Evolutionary conservation across 2,113 vertebrate species (phyloP).

Genomic region (Scalopus aquaticus): DNA sequence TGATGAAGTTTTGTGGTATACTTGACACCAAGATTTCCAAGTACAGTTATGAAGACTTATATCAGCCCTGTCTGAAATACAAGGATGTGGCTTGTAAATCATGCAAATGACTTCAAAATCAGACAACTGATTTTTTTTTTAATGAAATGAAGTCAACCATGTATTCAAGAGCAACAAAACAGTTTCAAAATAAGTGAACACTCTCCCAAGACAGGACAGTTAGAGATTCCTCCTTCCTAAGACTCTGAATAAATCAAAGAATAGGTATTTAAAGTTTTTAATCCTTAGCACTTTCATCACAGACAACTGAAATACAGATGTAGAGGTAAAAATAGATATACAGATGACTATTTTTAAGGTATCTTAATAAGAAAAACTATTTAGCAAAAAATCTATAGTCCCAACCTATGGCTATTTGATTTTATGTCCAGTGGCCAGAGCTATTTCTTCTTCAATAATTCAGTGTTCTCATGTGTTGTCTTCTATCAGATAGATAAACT

Average conservation of each 20-base stretch:
- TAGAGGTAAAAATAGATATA: neutral
- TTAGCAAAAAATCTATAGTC: neutral
- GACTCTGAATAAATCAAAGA: neutral
- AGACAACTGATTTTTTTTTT: neutral
- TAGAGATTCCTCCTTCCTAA: neutral
- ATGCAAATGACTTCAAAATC: neutral
- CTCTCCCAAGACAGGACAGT: neutral
- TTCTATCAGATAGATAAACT: neutral
- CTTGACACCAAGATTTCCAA: neutral
- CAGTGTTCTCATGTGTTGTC: neutral
- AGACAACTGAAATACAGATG: neutral
- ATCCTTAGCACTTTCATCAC: neutral
- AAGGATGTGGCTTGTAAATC: neutral
- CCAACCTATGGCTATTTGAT: neutral
- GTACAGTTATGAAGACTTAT: neutral
- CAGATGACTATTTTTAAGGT: neutral
- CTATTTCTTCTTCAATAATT: conserved; percentile 4
- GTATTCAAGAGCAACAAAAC: neutral
- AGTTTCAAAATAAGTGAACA: neutral
- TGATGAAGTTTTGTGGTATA: neutral
- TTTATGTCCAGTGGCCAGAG: neutral
- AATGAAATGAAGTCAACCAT: neutral
- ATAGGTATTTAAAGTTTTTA: neutral
- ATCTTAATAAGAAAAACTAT: neutral
- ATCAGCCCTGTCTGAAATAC: neutral